Percentiles rank a stretch among this genome's conserved stretches.
phyloP scores from a whole-genome alignment of 2,113 vertebrate species.

The Coptodon rendalli region DNA sequence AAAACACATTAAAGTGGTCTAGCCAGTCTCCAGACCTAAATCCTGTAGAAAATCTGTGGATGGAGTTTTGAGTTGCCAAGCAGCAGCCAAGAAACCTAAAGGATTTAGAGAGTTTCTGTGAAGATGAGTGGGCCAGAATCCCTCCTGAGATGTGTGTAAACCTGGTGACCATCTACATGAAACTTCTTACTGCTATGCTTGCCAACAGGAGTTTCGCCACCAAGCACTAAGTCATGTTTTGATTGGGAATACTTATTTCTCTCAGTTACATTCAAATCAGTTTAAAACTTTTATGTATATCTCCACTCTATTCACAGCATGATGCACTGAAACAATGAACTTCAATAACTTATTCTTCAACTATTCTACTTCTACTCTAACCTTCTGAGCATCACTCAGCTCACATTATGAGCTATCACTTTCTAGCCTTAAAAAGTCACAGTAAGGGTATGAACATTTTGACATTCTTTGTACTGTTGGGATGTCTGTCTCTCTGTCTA shows the following conservation, averaged over 20 bases:
- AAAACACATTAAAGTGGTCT: neutral
- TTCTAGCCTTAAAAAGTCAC: neutral
- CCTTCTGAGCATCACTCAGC: neutral
- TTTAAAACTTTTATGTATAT: neutral
- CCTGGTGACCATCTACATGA: neutral
- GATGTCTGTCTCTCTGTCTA: fast-evolving
- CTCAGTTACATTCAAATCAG: neutral
- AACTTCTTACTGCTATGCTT: neutral
- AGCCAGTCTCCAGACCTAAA: neutral
- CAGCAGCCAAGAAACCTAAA: neutral
- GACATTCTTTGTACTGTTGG: neutral
- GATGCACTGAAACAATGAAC: neutral
- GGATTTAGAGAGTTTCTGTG: neutral
- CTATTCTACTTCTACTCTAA: neutral
- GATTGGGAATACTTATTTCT: neutral
- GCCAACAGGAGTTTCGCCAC: neutral
- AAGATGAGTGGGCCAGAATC: neutral
- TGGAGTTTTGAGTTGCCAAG: neutral
- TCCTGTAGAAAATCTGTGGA: neutral
- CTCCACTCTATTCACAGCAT: neutral
- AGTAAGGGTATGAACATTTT: fast-evolving
- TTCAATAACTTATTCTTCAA: neutral
- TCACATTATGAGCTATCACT: neutral
- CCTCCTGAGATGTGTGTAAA: neutral
- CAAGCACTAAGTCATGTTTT: neutral